Conservation (phyloP, 2,797 vertebrate species). For the Phalanger gymnotis region DNA sequence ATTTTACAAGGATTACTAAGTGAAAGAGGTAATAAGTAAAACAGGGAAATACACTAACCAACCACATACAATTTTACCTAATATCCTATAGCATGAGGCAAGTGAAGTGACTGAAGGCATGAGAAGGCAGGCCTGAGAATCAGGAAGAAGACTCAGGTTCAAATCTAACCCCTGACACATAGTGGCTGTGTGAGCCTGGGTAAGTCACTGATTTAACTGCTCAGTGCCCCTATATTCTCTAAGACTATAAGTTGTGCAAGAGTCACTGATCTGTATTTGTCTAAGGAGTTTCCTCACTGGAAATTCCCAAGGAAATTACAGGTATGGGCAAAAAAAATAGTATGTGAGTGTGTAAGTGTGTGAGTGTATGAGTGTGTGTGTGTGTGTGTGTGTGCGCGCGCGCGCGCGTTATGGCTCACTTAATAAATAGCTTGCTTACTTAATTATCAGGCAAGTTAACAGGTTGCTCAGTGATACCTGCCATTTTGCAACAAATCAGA, state of each 20-base stretch:
- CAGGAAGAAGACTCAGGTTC: not conserved
- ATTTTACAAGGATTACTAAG: not conserved
- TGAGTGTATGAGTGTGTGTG: no score
- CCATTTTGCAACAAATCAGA: not conserved
- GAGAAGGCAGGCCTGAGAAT: not conserved
- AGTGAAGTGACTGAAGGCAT: not conserved
- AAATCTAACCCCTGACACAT: not conserved
- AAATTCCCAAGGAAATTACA: not conserved
- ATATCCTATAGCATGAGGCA: not conserved
- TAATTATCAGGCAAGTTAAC: not conserved
- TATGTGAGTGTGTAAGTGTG: no score
- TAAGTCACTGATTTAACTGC: not conserved
- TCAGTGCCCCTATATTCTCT: not conserved
- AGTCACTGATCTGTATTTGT: not conserved
- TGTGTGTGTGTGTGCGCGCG: no score
- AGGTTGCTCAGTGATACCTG: not conserved
- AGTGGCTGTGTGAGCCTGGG: not conserved
- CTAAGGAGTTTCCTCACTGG: not conserved
- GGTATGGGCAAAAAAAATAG: not conserved
- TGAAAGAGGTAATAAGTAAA: not conserved
- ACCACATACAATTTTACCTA: not conserved
- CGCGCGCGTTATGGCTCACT: not conserved
- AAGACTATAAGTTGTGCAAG: not conserved
- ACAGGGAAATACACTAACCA: not conserved
- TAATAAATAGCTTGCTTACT: not conserved